Conservation (phyloP, 1,140 invertebrate species). For the Lysiphlebus fabarum region DNA sequence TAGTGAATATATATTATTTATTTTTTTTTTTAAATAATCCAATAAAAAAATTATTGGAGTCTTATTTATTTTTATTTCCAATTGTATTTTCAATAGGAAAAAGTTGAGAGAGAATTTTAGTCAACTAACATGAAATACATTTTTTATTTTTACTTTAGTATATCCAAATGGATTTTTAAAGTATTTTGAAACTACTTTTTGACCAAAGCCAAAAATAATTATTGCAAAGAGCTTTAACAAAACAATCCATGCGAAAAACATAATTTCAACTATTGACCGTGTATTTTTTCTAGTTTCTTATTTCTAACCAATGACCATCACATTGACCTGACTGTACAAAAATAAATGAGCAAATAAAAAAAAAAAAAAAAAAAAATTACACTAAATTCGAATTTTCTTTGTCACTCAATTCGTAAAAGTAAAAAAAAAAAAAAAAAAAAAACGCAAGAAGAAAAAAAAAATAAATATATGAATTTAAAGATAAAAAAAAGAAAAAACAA, state of each 20-base stretch:
- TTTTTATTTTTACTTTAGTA: no score
- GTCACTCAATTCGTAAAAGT: constrained; percentile 11
- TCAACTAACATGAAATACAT: no score
- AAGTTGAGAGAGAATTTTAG: no score
- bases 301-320: neutral
- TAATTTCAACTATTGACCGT: constrained; percentile 40
- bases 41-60: no score
- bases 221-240: constrained; percentile 24
- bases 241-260: constrained; percentile 35
- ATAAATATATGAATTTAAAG: no score
- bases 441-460: no score
- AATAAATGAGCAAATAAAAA: constrained; percentile 6
- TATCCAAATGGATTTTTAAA: constrained; percentile 13
- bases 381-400: constrained; percentile 20
- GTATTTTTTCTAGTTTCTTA: constrained; percentile 19
- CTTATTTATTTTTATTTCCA: no score
- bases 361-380: constrained; percentile 13
- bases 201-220: constrained; percentile 44
- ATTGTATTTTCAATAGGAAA: no score
- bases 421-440: no score
- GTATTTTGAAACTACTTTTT: constrained; percentile 14
- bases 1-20: no score
- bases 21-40: no score
- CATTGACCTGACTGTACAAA: constrained; percentile 11
- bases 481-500: no score